Percentiles rank a stretch among this genome's conserved stretches.
These are phyloP conservation scores for Ciconia nigra DNA, from an alignment of 2,797 vertebrate species.

Conservation along the genomic window DNA sequence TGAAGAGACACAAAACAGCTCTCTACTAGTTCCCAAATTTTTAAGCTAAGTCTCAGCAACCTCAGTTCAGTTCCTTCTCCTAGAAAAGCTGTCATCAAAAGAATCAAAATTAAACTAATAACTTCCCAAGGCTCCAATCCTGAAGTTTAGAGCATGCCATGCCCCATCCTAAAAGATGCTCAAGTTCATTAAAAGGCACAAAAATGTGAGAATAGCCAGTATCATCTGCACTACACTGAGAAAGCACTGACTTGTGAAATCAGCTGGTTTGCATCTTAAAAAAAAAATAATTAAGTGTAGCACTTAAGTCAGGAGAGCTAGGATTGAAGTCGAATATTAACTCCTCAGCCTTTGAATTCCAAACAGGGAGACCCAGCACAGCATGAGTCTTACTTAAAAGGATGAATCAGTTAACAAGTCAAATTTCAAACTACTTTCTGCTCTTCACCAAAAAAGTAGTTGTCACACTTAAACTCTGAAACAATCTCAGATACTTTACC, in stretches of 20 bases:
- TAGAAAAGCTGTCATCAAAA: background rate
- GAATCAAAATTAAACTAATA: background rate
- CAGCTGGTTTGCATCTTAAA: background rate
- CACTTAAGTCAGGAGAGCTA: background rate
- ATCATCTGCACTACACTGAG: background rate
- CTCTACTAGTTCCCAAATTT: conserved; percentile 18
- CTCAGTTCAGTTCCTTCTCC: background rate
- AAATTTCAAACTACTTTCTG: background rate
- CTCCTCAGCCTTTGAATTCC: background rate
- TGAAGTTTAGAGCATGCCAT: background rate
- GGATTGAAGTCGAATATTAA: background rate
- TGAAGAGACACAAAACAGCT: conserved; percentile 16
- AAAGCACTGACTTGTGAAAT: background rate
- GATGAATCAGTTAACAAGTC: background rate
- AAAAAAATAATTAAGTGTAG: background rate
- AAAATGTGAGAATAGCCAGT: background rate
- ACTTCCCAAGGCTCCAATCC: background rate
- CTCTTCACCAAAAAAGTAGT: background rate
- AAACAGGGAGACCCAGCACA: background rate
- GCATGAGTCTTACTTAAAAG: background rate
- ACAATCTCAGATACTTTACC: background rate
- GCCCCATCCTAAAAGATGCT: background rate
- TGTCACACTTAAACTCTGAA: background rate
- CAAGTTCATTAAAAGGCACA: background rate
- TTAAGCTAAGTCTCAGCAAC: conserved; percentile 8